Evolutionary conservation across 2,113 vertebrate genomes (phyloP), one percentile per base, ranked within the genome.

Genomic region (Oncorhynchus keta): DNA sequence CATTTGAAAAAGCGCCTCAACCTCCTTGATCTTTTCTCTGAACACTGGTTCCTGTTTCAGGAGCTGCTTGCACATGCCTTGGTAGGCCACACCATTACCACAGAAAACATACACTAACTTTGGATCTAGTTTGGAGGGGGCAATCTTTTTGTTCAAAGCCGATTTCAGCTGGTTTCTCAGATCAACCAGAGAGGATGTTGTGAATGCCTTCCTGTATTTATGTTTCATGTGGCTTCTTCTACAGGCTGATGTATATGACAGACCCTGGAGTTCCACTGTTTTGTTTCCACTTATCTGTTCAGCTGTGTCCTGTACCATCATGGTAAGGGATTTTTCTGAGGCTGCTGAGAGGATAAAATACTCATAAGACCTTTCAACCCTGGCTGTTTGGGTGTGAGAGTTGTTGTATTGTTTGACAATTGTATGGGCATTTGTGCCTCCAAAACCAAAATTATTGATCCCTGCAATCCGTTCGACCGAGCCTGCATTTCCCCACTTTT

Each of bases 361-460:
- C 75, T 92, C 92, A 14, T 84, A 55, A 3, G 87, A 82, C 74
- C 82, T 92, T 35, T 75, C 81, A 57, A 76, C 20, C 6, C 4
- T 76, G 32, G 70, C 68, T 69, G 74, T 72, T 45, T 76, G 24
- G 55, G 28, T 12, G 11, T 28, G 16, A 11, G 77, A 4, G 78
- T 93, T 90, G 30, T 87, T 93, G 66, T 93, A 71, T 76, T 96
- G 90, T 82, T 88, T 94, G 28, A 96, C 91, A 77, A 96, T 88
- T 20, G 87, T 71, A 0, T 96, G 95, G 65, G 93, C 94, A 81
- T 96, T 96, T 70, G 95, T 96, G 72, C 95, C 95, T 35, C 94
- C 95, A 92, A 96, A 96, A 2, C 95, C 95, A 93, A 96, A 96
- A 84, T 91, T 94, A 79, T 94, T 97, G 16, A 97, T 82, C 62